phyloP scores from a whole-genome alignment of 2,113 vertebrate genomes.

The Microcebus murinus region DNA sequence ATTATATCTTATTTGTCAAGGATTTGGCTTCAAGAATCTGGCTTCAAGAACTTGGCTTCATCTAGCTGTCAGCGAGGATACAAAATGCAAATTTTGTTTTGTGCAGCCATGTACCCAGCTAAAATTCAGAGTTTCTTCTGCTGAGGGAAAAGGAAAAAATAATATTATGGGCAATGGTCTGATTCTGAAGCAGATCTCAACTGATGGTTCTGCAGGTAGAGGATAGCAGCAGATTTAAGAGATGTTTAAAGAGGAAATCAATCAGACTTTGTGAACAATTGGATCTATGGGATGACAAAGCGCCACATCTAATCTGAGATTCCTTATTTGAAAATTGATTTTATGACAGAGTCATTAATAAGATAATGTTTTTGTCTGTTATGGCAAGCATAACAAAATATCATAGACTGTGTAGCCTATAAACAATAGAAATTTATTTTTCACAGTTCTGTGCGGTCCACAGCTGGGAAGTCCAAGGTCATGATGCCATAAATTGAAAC shows the following conservation, averaged over 20 bases:
- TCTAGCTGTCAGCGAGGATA: background rate
- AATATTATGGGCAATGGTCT: rapidly evolving
- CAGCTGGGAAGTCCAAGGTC: background rate
- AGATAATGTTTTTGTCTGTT: background rate
- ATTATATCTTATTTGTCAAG: background rate
- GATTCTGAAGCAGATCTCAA: background rate
- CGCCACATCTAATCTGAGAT: background rate
- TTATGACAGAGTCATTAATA: background rate
- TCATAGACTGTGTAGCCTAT: background rate
- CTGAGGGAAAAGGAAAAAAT: background rate
- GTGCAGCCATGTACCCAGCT: background rate
- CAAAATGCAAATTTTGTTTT: background rate
- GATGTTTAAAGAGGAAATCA: background rate
- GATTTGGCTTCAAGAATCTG: background rate
- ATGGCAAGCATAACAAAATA: background rate
- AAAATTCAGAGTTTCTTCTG: background rate
- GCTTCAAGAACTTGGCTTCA: background rate
- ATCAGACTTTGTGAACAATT: background rate
- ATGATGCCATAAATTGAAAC: background rate
- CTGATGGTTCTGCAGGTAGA: background rate
- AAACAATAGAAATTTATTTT: background rate
- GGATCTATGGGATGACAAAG: background rate
- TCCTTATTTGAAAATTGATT: background rate
- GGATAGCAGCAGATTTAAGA: background rate
- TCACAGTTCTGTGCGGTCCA: background rate